These are phyloP conservation scores for Mythimna vitellina DNA, from an alignment of 2,888 invertebrate species.

Conservation along the genomic window DNA sequence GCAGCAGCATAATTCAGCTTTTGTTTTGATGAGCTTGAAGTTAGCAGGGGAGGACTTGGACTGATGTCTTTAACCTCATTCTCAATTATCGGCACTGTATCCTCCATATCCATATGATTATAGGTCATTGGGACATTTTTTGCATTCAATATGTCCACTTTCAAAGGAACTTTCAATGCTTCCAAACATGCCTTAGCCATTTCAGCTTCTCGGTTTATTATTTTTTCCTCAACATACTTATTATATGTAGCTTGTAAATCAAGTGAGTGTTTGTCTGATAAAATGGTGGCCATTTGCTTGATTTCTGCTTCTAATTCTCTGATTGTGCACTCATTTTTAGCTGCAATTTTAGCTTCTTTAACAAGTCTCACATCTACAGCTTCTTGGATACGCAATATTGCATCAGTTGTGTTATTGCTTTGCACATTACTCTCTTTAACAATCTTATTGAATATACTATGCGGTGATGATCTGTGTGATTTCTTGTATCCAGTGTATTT, in stretches of 20 bases:
- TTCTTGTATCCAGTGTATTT: slow-evolving; percentile 87
- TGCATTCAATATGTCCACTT: slow-evolving; percentile 78
- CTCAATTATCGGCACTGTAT: slow-evolving; percentile 70
- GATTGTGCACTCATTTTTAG: slow-evolving; percentile 82
- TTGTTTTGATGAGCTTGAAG: slow-evolving; percentile 72
- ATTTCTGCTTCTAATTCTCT: slow-evolving; percentile 87
- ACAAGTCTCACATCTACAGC: slow-evolving; percentile 83
- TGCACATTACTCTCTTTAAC: slow-evolving; percentile 84
- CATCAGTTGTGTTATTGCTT: slow-evolving; percentile 81
- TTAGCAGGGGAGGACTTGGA: slow-evolving; percentile 74
- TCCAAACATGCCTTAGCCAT: slow-evolving; percentile 85
- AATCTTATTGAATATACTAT: slow-evolving; percentile 85
- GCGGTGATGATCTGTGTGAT: slow-evolving; percentile 75
- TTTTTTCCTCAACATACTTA: slow-evolving; percentile 77
- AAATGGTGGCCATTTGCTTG: slow-evolving; percentile 84
- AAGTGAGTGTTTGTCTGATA: slow-evolving; percentile 82
- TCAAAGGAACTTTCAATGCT: slow-evolving; percentile 79
- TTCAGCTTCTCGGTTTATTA: slow-evolving; percentile 78
- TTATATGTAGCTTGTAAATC: slow-evolving; percentile 79
- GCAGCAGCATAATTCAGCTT: slow-evolving; percentile 83
- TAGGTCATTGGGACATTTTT: slow-evolving; percentile 75
- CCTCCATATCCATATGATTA: slow-evolving; percentile 73
- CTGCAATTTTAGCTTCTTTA: slow-evolving; percentile 83
- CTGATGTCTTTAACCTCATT: slow-evolving; percentile 71
- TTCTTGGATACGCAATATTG: slow-evolving; percentile 84